Conservation (phyloP, 2,113 vertebrate species). For the Solea solea region DNA sequence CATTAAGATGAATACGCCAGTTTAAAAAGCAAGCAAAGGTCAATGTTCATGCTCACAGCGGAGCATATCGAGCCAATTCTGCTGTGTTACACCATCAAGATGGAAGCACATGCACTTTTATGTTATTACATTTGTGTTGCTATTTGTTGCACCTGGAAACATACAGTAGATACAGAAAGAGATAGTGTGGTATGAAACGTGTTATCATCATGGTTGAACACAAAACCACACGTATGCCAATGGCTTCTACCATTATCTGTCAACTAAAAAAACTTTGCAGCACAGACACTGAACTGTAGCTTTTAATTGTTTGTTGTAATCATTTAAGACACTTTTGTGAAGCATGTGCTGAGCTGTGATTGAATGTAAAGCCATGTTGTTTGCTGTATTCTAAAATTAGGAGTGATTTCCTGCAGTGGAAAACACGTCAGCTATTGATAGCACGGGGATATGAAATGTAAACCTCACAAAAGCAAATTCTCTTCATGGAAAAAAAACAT, state of each 20-base stretch:
- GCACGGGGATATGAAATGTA: background rate
- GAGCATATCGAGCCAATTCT: conserved; percentile 69
- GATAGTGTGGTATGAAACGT: background rate
- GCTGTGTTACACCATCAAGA: conserved; percentile 57
- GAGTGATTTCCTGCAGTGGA: background rate
- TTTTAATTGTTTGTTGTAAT: background rate
- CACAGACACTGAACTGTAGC: conserved; percentile 1
- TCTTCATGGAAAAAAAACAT: conserved; percentile 4
- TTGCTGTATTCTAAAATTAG: conserved; percentile 12
- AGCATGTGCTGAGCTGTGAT: conserved; percentile 1
- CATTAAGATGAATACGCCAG: conserved; percentile 76
- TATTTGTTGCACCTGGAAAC: conserved; percentile 9
- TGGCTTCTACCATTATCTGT: too few species aligned
- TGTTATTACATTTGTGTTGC: conserved; percentile 11
- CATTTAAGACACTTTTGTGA: conserved; percentile 29
- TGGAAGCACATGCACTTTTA: conserved; percentile 45
- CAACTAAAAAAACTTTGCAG: too few species aligned
- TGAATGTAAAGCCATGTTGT: conserved; percentile 1
- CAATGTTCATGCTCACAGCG: conserved; percentile 74
- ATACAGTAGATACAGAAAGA: too few species aligned
- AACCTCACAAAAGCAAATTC: conserved; percentile 7
- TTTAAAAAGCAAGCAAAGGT: conserved; percentile 81
- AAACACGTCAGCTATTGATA: conserved; percentile 19
- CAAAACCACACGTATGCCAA: background rate
- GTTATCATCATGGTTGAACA: background rate